Conservation (phyloP, 2,888 invertebrate genomes). For the Gasteruption jaculator region DNA sequence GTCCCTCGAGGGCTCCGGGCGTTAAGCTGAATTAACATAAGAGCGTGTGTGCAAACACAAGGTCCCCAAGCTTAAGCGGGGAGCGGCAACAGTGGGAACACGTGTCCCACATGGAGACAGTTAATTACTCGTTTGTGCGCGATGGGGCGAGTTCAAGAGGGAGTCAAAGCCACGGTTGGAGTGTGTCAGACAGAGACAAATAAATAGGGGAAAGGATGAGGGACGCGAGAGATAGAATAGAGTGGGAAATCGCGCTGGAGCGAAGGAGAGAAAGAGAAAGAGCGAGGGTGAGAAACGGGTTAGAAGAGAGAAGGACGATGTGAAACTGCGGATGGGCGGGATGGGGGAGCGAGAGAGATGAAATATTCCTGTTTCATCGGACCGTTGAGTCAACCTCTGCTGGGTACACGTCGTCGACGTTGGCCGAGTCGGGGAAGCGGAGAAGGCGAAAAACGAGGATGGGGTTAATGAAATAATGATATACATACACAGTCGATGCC, state of each 20-base stretch:
- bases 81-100: conserved; percentile 39
- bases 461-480: conserved; percentile 50
- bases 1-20: conserved; percentile 30
- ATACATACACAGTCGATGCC: conserved; percentile 44
- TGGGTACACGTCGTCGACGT: conserved; percentile 25
- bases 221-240: conserved; percentile 5
- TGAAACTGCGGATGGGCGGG: neutral
- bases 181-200: conserved; percentile 27
- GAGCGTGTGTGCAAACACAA: conserved; percentile 50
- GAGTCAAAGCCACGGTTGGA: conserved; percentile 13
- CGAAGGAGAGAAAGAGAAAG: conserved; percentile 2
- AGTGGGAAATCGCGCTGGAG: conserved; percentile 10
- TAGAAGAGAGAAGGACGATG: neutral
- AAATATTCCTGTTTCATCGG: conserved; percentile 35
- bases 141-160: conserved; percentile 28
- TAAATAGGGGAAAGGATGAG: conserved; percentile 26
- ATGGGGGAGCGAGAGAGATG: conserved; percentile 23
- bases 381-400: conserved; percentile 28
- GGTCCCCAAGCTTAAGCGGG: conserved; percentile 27
- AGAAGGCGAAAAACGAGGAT: conserved; percentile 43
- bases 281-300: conserved; percentile 2
- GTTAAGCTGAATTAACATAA: conserved; percentile 51
- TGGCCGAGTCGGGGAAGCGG: conserved; percentile 21
- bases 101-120: conserved; percentile 50
- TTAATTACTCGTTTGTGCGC: conserved; percentile 51